A percentile compares a stretch with the other conserved stretches of the same genome.
phyloP scores from a whole-genome alignment of 2,888 invertebrate genomes.

The Leuctra nigra region DNA sequence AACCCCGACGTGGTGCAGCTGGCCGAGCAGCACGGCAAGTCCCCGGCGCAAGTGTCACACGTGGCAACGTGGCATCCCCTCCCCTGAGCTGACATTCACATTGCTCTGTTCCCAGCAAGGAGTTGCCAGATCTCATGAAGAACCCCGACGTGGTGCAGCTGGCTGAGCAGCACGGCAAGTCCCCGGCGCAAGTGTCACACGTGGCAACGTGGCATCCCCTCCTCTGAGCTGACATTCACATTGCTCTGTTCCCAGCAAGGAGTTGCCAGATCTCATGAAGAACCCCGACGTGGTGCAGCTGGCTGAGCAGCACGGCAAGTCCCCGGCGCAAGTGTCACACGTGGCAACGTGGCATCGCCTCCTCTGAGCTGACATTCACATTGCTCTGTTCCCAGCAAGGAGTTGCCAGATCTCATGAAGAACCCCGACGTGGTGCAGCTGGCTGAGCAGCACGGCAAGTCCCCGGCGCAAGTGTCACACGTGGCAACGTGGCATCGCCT shows the following conservation, averaged over 20 bases:
- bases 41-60: constrained; percentile 74
- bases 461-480: constrained; percentile 67
- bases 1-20: constrained; percentile 52
- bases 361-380: no score
- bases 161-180: constrained; percentile 49
- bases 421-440: constrained; percentile 52
- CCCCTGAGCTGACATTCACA: no score
- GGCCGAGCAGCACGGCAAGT: constrained; percentile 49
- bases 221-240: no score
- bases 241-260: no score
- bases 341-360: no score
- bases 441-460: constrained; percentile 49
- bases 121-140: constrained; percentile 54
- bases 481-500: constrained; percentile 65
- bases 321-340: constrained; percentile 74
- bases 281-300: constrained; percentile 52
- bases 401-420: constrained; percentile 53
- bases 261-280: constrained; percentile 54
- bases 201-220: no score
- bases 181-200: constrained; percentile 74
- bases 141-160: constrained; percentile 52
- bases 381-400: not conserved
- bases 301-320: constrained; percentile 49
- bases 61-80: no score
- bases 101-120: no score